These are phyloP conservation scores for Oncorhynchus nerka DNA, from an alignment of 2,113 vertebrate genomes.

Conservation along the genomic window DNA sequence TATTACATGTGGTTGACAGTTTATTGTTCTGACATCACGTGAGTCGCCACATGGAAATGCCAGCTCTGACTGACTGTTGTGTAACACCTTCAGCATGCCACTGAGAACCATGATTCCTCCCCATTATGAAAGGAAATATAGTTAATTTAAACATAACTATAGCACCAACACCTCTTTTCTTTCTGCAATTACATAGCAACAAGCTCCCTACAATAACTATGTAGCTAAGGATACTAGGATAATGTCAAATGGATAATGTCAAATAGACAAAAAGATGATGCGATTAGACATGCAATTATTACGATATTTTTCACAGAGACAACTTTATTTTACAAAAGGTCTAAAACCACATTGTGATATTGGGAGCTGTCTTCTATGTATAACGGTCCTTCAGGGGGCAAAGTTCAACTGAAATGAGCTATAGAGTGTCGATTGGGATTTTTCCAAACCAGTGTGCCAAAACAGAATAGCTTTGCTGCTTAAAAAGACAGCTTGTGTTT, in stretches of 20 bases:
- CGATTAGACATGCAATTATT: no score
- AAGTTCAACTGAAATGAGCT: not conserved
- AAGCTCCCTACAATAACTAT: not conserved
- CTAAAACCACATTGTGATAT: no score
- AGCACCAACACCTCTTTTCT: not conserved
- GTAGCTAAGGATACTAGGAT: not conserved
- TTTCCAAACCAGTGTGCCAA: conserved; percentile 50
- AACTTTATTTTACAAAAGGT: no score
- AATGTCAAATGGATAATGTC: not conserved
- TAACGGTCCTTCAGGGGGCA: no score
- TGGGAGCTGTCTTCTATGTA: no score
- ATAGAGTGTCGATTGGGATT: conserved; percentile 55
- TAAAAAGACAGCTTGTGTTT: conserved; percentile 26
- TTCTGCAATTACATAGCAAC: not conserved
- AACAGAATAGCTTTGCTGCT: conserved; percentile 44
- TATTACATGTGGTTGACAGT: not conserved
- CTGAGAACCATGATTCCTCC: not conserved
- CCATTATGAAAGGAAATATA: not conserved
- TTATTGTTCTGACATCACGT: not conserved
- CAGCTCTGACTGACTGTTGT: not conserved
- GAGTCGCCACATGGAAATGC: not conserved
- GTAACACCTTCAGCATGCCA: not conserved
- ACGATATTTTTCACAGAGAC: no score
- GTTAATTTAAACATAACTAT: not conserved
- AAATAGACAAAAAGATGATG: not conserved